These are phyloP conservation scores for Siphlonurus alternatus DNA, from an alignment of 2,888 invertebrate genomes.

Conservation along the genomic window DNA sequence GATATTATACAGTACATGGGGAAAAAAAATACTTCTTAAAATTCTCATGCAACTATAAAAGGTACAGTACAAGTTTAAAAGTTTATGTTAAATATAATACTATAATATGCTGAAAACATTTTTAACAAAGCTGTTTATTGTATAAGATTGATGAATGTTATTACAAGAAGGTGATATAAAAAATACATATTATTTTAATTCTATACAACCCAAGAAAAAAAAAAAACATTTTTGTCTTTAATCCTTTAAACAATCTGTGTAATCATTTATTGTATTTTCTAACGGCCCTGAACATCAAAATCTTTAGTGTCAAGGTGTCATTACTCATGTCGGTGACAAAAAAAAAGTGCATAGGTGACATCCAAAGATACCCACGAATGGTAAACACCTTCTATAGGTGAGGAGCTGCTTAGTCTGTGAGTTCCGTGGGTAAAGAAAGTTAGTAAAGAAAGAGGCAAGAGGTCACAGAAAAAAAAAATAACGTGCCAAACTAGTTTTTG, in stretches of 20 bases:
- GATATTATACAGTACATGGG: too few species aligned
- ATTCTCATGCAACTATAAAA: neutral
- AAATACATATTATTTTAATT: neutral
- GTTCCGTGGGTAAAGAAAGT: too few species aligned
- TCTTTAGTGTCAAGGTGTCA: neutral
- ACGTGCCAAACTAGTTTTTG: slow-evolving; percentile 1
- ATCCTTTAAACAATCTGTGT: slow-evolving; percentile 3
- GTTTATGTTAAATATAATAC: neutral
- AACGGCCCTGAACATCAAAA: neutral
- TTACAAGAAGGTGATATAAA: neutral
- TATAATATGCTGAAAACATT: neutral
- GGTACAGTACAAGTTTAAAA: neutral
- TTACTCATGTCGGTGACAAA: neutral
- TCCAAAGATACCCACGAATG: neutral
- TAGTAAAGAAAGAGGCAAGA: neutral
- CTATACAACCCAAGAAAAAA: neutral
- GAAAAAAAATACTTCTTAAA: too few species aligned
- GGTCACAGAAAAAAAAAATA: neutral
- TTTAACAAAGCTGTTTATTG: neutral
- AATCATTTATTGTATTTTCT: slow-evolving; percentile 1
- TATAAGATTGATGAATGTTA: slow-evolving; percentile 3
- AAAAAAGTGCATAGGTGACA: neutral
- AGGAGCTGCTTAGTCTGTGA: too few species aligned
- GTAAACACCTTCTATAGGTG: neutral
- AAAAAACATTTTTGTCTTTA: neutral